phyloP scores from a whole-genome alignment of 2,888 invertebrate species.

The Alviniconcha strummeri region DNA sequence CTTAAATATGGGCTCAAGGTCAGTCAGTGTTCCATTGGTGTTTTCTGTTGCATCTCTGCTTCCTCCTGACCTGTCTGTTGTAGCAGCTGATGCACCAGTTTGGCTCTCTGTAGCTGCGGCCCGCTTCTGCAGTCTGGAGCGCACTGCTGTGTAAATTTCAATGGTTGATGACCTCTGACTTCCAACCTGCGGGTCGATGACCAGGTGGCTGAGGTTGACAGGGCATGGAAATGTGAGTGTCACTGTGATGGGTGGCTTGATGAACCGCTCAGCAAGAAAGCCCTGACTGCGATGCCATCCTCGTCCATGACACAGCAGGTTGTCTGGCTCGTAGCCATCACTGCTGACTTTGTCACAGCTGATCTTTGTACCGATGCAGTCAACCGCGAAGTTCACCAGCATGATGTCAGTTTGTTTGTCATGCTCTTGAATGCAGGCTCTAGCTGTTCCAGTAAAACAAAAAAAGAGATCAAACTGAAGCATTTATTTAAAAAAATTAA shows the following conservation, averaged over 20 bases:
- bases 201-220: conserved; percentile 78
- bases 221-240: conserved; percentile 81
- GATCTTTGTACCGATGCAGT: conserved; percentile 59
- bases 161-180: conserved; percentile 82
- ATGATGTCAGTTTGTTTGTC: conserved; percentile 7
- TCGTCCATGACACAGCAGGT: conserved; percentile 77
- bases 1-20: conserved; percentile 28
- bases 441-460: background rate
- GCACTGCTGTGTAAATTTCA: conserved; percentile 75
- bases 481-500: background rate
- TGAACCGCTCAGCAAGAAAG: conserved; percentile 82
- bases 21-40: background rate
- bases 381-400: conserved; percentile 40
- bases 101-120: too few species aligned
- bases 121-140: background rate
- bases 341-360: conserved; percentile 78
- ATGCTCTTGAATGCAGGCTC: too few species aligned
- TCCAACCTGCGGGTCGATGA: conserved; percentile 80
- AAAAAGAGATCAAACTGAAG: background rate
- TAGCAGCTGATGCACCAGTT: too few species aligned
- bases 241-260: conserved; percentile 83
- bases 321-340: conserved; percentile 80
- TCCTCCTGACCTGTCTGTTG: too few species aligned
- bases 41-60: background rate
- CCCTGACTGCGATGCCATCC: conserved; percentile 75